Evolutionary conservation across 2,113 vertebrate genomes (phyloP).

Genomic region (Nyctibius bracteatus): DNA sequence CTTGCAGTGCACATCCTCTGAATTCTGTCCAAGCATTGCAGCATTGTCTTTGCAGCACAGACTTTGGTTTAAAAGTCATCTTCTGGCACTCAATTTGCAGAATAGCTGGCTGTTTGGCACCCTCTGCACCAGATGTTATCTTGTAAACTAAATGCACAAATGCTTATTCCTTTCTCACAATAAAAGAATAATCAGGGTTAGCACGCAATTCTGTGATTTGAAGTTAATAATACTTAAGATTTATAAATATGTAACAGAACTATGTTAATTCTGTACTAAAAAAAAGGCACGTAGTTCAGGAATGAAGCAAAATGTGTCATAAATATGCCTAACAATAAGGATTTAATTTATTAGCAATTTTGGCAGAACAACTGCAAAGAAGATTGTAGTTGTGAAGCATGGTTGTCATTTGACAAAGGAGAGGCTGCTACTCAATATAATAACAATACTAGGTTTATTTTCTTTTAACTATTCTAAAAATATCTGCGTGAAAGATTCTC

Average conservation of each 20-base stretch:
- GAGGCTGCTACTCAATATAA: neutral
- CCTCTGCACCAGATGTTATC: conserved; percentile 18
- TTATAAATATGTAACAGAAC: conserved; percentile 34
- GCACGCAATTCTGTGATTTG: neutral
- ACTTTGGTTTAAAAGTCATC: conserved; percentile 9
- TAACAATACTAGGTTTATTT: neutral
- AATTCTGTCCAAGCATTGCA: conserved; percentile 23
- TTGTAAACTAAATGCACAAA: conserved; percentile 15
- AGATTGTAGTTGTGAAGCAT: neutral
- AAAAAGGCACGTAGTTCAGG: neutral
- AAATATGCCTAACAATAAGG: conserved; percentile 6
- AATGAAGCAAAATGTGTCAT: conserved; percentile 19
- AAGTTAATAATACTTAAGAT: conserved; percentile 28
- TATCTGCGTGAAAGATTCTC: neutral
- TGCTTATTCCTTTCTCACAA: neutral
- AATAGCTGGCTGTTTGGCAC: conserved; percentile 16
- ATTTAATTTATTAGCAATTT: conserved; percentile 47
- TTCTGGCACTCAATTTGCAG: neutral
- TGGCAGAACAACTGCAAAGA: conserved; percentile 23
- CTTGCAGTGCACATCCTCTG: neutral
- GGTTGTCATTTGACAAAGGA: neutral
- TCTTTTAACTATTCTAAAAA: neutral
- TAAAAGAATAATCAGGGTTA: conserved; percentile 6
- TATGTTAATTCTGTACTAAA: neutral
- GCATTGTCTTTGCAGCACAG: neutral